Conservation (phyloP, 2,888 invertebrate genomes). For the Rhagophthalmus giganteus region DNA sequence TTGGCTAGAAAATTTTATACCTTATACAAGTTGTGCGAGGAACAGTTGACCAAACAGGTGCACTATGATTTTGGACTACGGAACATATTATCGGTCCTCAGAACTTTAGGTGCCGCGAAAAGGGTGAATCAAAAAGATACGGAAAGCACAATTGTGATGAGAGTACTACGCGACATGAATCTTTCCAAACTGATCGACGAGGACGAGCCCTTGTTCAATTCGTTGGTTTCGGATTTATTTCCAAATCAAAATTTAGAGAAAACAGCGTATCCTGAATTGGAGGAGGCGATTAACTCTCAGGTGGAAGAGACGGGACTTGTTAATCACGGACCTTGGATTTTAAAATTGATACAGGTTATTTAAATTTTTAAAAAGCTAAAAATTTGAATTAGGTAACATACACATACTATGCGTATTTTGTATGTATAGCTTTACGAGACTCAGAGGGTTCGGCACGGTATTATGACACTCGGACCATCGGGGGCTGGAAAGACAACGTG, state of each 20-base stretch:
- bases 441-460: constrained; percentile 91
- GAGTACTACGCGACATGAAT: constrained; percentile 97
- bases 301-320: constrained; percentile 80
- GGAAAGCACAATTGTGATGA: constrained; percentile 95
- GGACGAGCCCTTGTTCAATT: constrained; percentile 96
- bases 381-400: too few relatives aligned
- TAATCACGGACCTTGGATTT: constrained; percentile 92
- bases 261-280: constrained; percentile 85
- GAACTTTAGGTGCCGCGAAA: constrained; percentile 91
- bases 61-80: constrained; percentile 96
- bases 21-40: constrained; percentile 94
- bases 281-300: constrained; percentile 83
- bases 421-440: constrained; percentile 82
- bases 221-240: constrained; percentile 92
- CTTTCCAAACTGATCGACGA: constrained; percentile 95
- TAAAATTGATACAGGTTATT: constrained; percentile 93
- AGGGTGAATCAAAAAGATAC: constrained; percentile 88
- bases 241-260: constrained; percentile 94
- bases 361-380: too few relatives aligned
- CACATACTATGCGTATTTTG: too few relatives aligned
- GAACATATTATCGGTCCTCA: constrained; percentile 91
- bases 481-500: constrained; percentile 96
- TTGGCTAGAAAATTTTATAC: constrained; percentile 95
- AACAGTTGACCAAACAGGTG: constrained; percentile 96
- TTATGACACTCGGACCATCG: constrained; percentile 93